Evolutionary conservation across 2,888 invertebrate species (phyloP), one percentile per base, ranked within the genome.

Genomic region (Metopia argyrocephala): DNA sequence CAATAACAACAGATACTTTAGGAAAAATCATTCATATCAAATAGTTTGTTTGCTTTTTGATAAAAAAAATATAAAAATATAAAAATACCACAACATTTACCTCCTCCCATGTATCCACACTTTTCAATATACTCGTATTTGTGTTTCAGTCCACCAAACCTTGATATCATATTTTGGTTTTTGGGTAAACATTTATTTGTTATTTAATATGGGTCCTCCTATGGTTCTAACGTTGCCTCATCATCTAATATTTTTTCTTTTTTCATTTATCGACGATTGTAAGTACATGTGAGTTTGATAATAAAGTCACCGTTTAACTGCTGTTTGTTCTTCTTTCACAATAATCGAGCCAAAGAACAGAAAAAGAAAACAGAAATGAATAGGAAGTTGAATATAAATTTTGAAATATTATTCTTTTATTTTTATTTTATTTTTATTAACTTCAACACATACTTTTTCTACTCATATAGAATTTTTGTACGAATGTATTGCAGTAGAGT

Each of bases 21-120:
- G 23, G 31, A 54, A 65, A 66, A 78, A 70, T 78, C 74, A 66
- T 78, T 74, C 46, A 25, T 65, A 38, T 38, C 4, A 0, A 38
- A 38, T 38, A 4, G 62, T 79, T 75, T 79, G 65, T 75, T 75
- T 75, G 54, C 66, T 80, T 70, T 61, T 74, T 57, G 62, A 66
- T 45, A 62, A 31, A 57, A 56, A 66, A 66, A 38, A n/a, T n/a
- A n/a, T n/a, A n/a, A n/a, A n/a, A n/a, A n/a, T n/a, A n/a, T n/a
- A n/a, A n/a, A n/a, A n/a, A n/a, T n/a, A n/a, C n/a, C n/a, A n/a
- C 18, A 9, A 45, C 27, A 66, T 12, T 52, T 18, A 56, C 21
- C 38, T 38, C 38, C 38, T 38, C 3, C 62, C 56, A 15, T 9
- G 7, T 23, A 20, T n/a, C 20, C n/a, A n/a, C 15, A 20, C 46